These are phyloP conservation scores for Pachyrhynchus sulphureomaculatus DNA, from an alignment of 1,140 invertebrate genomes.

Conservation along the genomic window DNA sequence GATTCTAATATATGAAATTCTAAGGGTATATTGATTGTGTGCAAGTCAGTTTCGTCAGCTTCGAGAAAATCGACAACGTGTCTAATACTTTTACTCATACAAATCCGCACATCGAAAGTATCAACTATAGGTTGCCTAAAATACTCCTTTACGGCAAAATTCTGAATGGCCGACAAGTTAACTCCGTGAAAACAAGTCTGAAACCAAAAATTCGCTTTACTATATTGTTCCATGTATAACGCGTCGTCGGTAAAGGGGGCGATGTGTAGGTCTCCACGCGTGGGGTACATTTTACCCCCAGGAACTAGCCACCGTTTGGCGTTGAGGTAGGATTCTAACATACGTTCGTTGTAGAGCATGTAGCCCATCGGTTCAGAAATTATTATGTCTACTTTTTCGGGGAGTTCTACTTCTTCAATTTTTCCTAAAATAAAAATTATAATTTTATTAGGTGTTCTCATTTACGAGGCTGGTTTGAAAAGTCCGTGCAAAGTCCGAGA, in stretches of 20 bases:
- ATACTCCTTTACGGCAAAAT: conserved; percentile 95
- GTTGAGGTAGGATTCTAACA: conserved; percentile 98
- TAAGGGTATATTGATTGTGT: conserved; percentile 94
- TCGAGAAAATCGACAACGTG: conserved; percentile 95
- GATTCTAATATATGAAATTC: conserved; percentile 91
- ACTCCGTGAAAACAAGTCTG: conserved; percentile 98
- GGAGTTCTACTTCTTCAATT: conserved; percentile 96
- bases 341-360: conserved; percentile 99
- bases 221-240: conserved; percentile 97
- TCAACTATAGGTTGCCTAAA: conserved; percentile 99
- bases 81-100: conserved; percentile 91
- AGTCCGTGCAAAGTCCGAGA: too few relatives aligned
- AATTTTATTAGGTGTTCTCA: not conserved
- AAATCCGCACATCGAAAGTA: conserved; percentile 98
- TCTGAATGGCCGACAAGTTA: conserved; percentile 86
- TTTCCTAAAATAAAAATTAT: conserved; percentile 57
- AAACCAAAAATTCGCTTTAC: conserved; percentile 99
- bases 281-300: conserved; percentile 94
- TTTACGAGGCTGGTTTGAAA: too few relatives aligned
- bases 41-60: conserved; percentile 91
- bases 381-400: conserved; percentile 94
- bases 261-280: conserved; percentile 93
- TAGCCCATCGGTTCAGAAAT: conserved; percentile 99
- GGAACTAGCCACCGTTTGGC: conserved; percentile 97
- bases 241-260: conserved; percentile 99